A percentile compares a stretch with the other conserved stretches of the same genome.
These are phyloP conservation scores for Lagenorhynchus albirostris DNA, from an alignment of 2,113 vertebrate genomes.

Conservation along the genomic window DNA sequence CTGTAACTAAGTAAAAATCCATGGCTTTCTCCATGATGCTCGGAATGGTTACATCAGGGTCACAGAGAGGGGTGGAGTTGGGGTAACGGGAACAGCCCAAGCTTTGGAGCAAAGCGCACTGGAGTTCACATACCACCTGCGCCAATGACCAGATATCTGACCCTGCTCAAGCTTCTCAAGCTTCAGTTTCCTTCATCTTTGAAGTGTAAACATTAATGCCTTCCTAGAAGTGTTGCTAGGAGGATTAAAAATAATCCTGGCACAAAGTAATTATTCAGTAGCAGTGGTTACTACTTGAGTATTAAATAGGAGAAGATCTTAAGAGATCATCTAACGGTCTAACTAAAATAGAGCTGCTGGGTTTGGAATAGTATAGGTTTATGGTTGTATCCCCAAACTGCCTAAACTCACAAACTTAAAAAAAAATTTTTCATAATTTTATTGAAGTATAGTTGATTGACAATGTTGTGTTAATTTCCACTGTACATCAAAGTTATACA, in stretches of 20 bases:
- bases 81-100: too few relatives aligned
- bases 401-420: background rate
- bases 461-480: background rate
- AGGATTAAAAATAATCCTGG: background rate
- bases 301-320: background rate
- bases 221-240: background rate
- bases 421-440: background rate
- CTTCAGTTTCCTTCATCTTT: background rate
- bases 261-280: background rate
- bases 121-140: background rate
- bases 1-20: background rate
- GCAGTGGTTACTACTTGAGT: background rate
- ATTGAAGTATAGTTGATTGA: background rate
- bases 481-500: background rate
- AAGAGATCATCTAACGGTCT: background rate
- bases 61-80: accelerated
- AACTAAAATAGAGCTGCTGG: background rate
- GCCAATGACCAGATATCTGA: accelerated
- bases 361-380: background rate
- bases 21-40: accelerated
- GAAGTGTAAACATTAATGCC: background rate
- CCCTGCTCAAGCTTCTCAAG: accelerated
- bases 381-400: background rate
- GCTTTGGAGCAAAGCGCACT: background rate
- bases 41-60: background rate